Evolutionary conservation across 2,888 invertebrate species (phyloP), one percentile per base, ranked within the genome.

Genomic region (Blera fallax): DNA sequence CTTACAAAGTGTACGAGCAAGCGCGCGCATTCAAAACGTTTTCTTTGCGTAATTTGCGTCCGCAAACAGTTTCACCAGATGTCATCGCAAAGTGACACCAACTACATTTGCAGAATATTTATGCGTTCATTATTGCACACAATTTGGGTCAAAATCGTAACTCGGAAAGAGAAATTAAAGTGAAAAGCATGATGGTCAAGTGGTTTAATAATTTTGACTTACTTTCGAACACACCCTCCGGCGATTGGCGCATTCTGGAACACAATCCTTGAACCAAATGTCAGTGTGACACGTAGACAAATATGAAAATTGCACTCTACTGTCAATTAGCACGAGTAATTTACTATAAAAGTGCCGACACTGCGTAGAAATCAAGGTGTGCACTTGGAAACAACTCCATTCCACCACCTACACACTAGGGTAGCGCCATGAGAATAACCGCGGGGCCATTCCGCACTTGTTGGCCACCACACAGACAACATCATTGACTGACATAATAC

Each of bases 31-130:
- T 16, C 16, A 40, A 69, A 62, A 56, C 21, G 11, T 34, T 34
- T 52, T 45, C 37, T 60, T 73, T 73, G 78, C 73, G 83, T 67
- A 83, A 78, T 74, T 73, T 34, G 52, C 52, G 58, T 64, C 3
- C 52, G 60, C 50, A 78, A 77, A 78, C 54, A 62, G 67, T 78
- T 84, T 84, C 70, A 70, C 74, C 80, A 80, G 69, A 84, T 79
- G 80, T 79, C 80, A 79, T 74, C 37, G 54, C n/a, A 29, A 21
- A 73, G 40, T 78, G 73, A 69, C 60, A n/a, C n/a, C n/a, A 69
- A 34, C 50, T 74, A 70, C 84, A 69, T 58, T 74, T 54, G 50
- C 64, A 48, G 69, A 79, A 84, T 84, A 80, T 54, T 76, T 60
- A 84, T 80, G 74, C 18, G 40, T 73, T 64, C 64, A 79, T 80